Base-by-base conservation (phyloP, 2,888 invertebrate species). In the Cataglyphis altisquamis region DNA sequence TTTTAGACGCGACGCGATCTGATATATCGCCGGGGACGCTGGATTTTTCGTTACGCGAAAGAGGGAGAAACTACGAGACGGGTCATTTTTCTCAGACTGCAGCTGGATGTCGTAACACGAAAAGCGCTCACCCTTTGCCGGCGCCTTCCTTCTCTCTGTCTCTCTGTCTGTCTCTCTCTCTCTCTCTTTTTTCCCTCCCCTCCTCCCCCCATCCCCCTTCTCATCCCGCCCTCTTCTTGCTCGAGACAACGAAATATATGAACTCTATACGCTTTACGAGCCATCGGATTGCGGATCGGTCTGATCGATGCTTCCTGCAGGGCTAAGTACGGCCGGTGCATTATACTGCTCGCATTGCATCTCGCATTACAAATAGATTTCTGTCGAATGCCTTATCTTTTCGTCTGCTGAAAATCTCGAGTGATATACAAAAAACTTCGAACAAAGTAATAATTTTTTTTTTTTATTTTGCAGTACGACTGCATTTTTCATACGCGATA, bases 71-170 rank as follows among this genome's bases (percentile, higher is more conserved):
- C 89, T 89, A 85, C 84, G 89, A 90, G 93, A 87, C 86, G 91
- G 90, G 92, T 90, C 87, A 93, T 92, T 92, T 93, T 91, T 92
- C 93, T 91, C 91, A 87, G 73, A 72, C 87, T 90, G 86, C 91
- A 91, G 90, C 90, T 88, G 89, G 90, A 89, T 89, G 90, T 86
- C 89, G 86, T 70, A 80, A 80, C 72, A 36, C 78, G 72, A 72
- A 80, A 80, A 80, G 78, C 73, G 72, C 45, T 72, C 72, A 60
- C 72, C 78, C 72, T 60, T 60, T 45, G 45, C 78, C 70, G 72
- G 74, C 80, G 52, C 36, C 75, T 77, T 63, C 70, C 60, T 63
- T 29, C 21, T 36, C 63, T 73, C 60, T n/a, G 62, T 36, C 18
- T 75, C n/a, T 39, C 60, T 41, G 29, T 29, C 29, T 29, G n/a